Evolutionary conservation across 2,797 vertebrate species (phyloP).

Genomic region (Phrynocephalus vlangalii): DNA sequence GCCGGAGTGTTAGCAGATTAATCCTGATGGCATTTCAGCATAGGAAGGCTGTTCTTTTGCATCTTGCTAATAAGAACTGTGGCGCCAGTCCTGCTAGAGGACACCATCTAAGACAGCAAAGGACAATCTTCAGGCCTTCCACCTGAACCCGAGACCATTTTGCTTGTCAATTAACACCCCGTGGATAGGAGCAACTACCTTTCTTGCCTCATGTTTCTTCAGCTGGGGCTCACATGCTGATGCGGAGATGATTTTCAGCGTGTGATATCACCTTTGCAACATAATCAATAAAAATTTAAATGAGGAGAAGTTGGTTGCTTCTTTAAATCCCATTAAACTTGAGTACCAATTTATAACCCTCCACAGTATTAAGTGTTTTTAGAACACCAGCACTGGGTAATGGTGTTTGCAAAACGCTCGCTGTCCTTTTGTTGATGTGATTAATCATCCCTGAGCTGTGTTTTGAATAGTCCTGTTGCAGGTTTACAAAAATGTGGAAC

Average conservation of each 20-base stretch:
- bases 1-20: fast-evolving
- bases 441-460: constrained; percentile 39
- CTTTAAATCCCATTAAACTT: constrained; percentile 38
- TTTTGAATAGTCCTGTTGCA: background rate
- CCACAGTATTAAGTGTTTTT: constrained; percentile 46
- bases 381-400: constrained; percentile 16
- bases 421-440: constrained; percentile 11
- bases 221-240: constrained; percentile 5
- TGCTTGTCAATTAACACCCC: background rate
- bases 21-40: background rate
- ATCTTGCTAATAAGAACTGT: background rate
- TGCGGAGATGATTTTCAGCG: constrained; percentile 24
- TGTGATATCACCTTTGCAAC: constrained; percentile 32
- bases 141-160: background rate
- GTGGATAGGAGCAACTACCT: constrained; percentile 11
- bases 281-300: constrained; percentile 56
- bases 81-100: background rate
- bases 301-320: constrained; percentile 25
- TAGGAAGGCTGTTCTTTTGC: background rate
- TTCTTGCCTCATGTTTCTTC: constrained; percentile 18
- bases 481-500: background rate
- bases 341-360: constrained; percentile 44
- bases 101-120: background rate
- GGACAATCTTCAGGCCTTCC: background rate
- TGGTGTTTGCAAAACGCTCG: constrained; percentile 22